These are phyloP conservation scores for Ethmia dodecea DNA, from an alignment of 2,888 invertebrate species.

Conservation along the genomic window DNA sequence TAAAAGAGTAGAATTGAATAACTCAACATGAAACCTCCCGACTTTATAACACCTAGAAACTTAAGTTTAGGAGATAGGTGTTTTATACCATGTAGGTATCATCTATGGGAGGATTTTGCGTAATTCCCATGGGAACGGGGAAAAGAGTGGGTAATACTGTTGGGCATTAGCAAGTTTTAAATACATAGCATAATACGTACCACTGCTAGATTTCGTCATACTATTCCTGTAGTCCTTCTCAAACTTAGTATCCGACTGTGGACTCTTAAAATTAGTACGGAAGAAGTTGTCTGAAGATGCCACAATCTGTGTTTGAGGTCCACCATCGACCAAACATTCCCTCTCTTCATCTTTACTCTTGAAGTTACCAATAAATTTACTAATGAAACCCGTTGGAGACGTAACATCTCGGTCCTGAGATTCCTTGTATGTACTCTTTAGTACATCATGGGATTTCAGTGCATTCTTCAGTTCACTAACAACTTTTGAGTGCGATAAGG, in stretches of 20 bases:
- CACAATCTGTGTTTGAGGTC: slow-evolving; percentile 52
- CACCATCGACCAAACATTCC: slow-evolving; percentile 49
- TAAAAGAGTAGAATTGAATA: too few relatives aligned
- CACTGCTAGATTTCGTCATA: slow-evolving; percentile 56
- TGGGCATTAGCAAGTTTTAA: too few relatives aligned
- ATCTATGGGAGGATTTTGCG: too few relatives aligned
- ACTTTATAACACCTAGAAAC: too few relatives aligned
- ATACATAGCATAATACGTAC: slow-evolving; percentile 39
- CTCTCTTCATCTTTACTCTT: slow-evolving; percentile 62
- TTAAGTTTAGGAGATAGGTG: too few relatives aligned
- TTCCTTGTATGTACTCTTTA: slow-evolving; percentile 45
- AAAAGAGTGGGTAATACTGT: too few relatives aligned
- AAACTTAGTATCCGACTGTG: slow-evolving; percentile 44
- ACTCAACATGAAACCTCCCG: too few relatives aligned
- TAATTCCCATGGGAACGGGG: too few relatives aligned
- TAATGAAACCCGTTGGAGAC: slow-evolving; percentile 58
- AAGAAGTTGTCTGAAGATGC: slow-evolving; percentile 72
- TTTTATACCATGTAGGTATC: too few relatives aligned
- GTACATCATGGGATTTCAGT: slow-evolving; percentile 59
- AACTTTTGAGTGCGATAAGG: slow-evolving; percentile 67
- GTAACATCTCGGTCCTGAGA: slow-evolving; percentile 38
- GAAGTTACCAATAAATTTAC: slow-evolving; percentile 67
- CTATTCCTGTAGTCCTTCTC: slow-evolving; percentile 62
- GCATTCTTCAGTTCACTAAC: slow-evolving; percentile 68
- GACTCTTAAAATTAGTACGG: slow-evolving; percentile 65